Conservation (phyloP, 2,888 invertebrate species). For the Osmoderma eremita region DNA sequence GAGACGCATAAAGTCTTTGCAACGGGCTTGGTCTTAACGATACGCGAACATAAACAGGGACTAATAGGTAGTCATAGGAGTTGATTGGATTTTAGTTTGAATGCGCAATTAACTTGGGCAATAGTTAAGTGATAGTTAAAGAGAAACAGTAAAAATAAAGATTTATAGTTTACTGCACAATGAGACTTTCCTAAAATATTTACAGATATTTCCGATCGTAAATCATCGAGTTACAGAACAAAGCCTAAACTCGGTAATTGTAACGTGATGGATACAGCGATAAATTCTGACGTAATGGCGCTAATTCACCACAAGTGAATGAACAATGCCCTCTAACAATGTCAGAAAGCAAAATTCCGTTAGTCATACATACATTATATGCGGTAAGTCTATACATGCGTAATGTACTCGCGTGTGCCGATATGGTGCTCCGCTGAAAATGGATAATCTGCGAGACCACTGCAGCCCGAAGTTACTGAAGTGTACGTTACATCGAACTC, state of each 20-base stretch:
- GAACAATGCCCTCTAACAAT: conserved; percentile 12
- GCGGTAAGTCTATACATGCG: background rate
- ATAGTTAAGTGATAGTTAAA: too few relatives aligned
- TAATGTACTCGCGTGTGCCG: background rate
- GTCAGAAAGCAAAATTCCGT: conserved; percentile 23
- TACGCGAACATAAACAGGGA: too few relatives aligned
- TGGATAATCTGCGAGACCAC: background rate
- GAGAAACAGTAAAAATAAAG: too few relatives aligned
- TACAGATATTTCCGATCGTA: too few relatives aligned
- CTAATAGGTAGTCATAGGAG: too few relatives aligned
- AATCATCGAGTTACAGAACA: too few relatives aligned
- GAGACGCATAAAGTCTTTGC: too few relatives aligned
- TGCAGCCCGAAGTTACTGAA: background rate
- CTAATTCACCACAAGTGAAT: conserved; percentile 9
- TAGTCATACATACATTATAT: conserved; percentile 15
- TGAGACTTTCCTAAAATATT: too few relatives aligned
- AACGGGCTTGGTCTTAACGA: too few relatives aligned
- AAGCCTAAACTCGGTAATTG: background rate
- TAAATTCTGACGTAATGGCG: conserved; percentile 18
- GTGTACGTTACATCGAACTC: background rate
- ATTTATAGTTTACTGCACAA: too few relatives aligned
- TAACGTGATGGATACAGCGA: background rate
- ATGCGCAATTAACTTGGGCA: too few relatives aligned
- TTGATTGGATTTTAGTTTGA: too few relatives aligned
- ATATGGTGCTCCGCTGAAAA: background rate